Base-by-base conservation (phyloP, 2,888 invertebrate genomes). In the Philonicus albiceps region DNA sequence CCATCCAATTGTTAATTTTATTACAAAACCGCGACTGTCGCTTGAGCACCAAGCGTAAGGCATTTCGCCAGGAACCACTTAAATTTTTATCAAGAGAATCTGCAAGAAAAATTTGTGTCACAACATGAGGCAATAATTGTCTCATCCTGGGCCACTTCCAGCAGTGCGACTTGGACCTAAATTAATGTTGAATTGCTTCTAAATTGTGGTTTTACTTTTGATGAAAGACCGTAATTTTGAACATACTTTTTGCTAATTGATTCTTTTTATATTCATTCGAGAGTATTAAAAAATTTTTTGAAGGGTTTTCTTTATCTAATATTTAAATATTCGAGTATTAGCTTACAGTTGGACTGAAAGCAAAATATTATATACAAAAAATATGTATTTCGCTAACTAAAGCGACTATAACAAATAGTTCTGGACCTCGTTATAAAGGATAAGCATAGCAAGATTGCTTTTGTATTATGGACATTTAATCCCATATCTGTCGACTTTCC, bases 51-150 rank as follows among this genome's bases (percentile, higher is more conserved):
- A 22, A 8, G 11, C 34, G 16, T 31, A 34, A 74, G 74, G 74
- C 34, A 74, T 74, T 74, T 74, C 74, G n/a, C 74, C 30, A 74
- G 74, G 34, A 74, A 34, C 74, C 34, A 74, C 74, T 74, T 74
- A 4, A 74, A 74, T 74, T 74, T 74, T 74, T 16, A 6, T 16
- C 27, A 64, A 74, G 74, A 74, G 34, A 74, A 74, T 74, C 31
- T 74, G 16, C 34, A 19, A 34, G 16, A 6, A 34, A 37, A 74
- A 74, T 74, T 74, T 74, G 31, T 74, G 74, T 74, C 74, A 74
- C 34, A 74, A 74, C 74, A 74, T 74, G 31, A 74, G 31, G 34
- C 34, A 74, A 74, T 74, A 31, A 74, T 74, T 74, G 74, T 16
- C 72, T n/a, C 74, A 34, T 74, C 34, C 19, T 64, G 27, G 34